Conservation (phyloP, 2,888 invertebrate species). For the Chromoteleia sp. region DNA sequence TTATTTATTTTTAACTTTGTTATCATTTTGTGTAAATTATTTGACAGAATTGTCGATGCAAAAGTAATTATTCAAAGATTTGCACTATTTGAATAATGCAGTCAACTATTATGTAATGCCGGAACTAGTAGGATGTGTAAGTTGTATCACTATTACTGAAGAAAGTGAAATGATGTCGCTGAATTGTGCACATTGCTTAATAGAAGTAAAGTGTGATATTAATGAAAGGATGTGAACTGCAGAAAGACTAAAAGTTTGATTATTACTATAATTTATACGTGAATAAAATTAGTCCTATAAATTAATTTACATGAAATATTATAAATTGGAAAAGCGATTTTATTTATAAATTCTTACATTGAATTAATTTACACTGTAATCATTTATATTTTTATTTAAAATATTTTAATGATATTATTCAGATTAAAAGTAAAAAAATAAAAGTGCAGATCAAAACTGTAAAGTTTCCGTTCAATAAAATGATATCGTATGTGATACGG, state of each 20-base stretch:
- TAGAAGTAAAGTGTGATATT: constrained; percentile 18
- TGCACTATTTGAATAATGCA: constrained; percentile 9
- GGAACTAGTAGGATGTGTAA: constrained; percentile 39
- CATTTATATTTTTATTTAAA: too few species aligned
- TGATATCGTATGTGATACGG: too few species aligned
- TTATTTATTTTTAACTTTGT: background rate
- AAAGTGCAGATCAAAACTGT: too few species aligned
- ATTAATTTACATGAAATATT: background rate
- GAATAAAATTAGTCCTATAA: background rate
- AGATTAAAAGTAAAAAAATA: too few species aligned
- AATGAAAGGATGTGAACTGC: constrained; percentile 30
- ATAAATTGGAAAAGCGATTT: too few species aligned
- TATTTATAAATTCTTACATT: too few species aligned
- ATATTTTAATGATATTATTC: too few species aligned
- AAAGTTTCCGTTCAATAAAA: too few species aligned
- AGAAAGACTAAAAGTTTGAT: background rate
- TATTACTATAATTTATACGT: background rate
- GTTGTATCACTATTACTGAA: constrained; percentile 42
- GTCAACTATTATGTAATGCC: constrained; percentile 38
- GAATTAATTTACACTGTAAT: too few species aligned
- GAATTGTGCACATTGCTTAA: constrained; percentile 37
- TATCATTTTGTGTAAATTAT: background rate
- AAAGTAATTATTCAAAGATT: background rate
- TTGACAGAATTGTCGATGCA: background rate
- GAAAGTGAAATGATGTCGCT: constrained; percentile 59